Base-by-base conservation (phyloP, 2,888 invertebrate genomes). In the Drosophila vallismaia region DNA sequence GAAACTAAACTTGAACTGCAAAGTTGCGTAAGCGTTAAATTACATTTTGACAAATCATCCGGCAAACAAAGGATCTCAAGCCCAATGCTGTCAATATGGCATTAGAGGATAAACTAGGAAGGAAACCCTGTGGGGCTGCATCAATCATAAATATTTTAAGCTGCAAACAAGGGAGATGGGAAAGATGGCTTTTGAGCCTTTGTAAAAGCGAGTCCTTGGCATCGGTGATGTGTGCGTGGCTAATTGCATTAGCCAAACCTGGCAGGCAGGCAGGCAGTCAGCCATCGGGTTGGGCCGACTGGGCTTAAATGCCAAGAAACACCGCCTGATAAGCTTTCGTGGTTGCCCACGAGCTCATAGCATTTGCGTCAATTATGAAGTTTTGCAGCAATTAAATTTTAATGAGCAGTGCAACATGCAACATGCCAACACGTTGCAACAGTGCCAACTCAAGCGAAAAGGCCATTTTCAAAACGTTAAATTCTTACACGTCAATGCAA, bases 91-190 rank as follows among this genome's bases (percentile, higher is more conserved):
- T 69, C 80, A 76, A 80, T 78, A 56, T 55, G 70, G 73, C 62
- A 74, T 68, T 79, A 73, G 52, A 59, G 56, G 12, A 51, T 6
- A n/a, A 49, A 55, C 49, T 51, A 45, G 74, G 62, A 51, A 53
- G 29, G 49, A 33, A 75, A 77, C 63, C 42, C 71, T 48, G 24
- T 42, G 58, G 62, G 55, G 45, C 54, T 77, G 77, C 81, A 81
- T 81, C 85, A 81, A 81, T 81, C 81, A 81, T 85, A 82, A 79
- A 82, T 73, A 66, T 67, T 71, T 79, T 75, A 82, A 79, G 79
- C 79, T 53, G 69, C 69, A 74, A 59, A 55, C 58, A 68, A 50
- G 40, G 46, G 10, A 24, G 28, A 19, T 19, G 19, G 19, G 19
- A 19, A 2, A 19, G 48, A 66, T 69, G 64, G 67, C 62, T 70